Conservation (phyloP, 2,113 vertebrate genomes). For the Fulica atra region DNA sequence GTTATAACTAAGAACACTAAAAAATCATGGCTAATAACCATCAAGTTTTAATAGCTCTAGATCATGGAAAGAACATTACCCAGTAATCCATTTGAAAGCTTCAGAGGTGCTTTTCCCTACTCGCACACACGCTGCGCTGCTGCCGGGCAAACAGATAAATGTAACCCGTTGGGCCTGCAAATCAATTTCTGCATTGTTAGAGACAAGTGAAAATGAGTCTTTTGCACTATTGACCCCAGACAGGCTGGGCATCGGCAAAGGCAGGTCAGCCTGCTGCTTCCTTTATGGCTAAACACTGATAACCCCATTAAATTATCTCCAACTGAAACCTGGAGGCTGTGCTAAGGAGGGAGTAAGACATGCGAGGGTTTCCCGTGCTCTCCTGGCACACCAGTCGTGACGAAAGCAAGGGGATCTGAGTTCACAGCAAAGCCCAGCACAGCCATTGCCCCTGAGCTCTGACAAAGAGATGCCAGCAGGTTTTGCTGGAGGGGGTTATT, state of each 20-base stretch:
- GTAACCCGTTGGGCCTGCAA: neutral
- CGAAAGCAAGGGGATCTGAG: accelerated
- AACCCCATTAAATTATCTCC: constrained; percentile 50
- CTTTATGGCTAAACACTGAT: neutral
- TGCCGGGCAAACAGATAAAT: neutral
- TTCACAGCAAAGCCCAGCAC: accelerated
- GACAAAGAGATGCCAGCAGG: neutral
- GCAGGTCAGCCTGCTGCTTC: neutral
- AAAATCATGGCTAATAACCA: neutral
- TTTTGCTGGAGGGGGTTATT: neutral
- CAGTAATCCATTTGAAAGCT: constrained; percentile 21
- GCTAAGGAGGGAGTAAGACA: constrained; percentile 3
- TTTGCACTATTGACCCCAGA: constrained; percentile 20
- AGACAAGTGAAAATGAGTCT: neutral
- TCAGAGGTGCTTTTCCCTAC: neutral
- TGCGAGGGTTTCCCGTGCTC: neutral
- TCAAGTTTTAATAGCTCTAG: neutral
- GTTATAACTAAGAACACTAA: neutral
- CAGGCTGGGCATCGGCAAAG: neutral
- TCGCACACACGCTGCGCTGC: neutral
- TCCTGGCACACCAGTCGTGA: neutral
- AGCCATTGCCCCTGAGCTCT: accelerated
- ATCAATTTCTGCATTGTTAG: constrained; percentile 40
- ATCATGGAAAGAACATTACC: neutral
- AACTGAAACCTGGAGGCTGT: constrained; percentile 26